A percentile compares a stretch with the other conserved stretches of the same genome.
These are phyloP conservation scores for Oenanthe melanoleuca DNA, from an alignment of 2,113 vertebrate genomes.

Conservation along the genomic window DNA sequence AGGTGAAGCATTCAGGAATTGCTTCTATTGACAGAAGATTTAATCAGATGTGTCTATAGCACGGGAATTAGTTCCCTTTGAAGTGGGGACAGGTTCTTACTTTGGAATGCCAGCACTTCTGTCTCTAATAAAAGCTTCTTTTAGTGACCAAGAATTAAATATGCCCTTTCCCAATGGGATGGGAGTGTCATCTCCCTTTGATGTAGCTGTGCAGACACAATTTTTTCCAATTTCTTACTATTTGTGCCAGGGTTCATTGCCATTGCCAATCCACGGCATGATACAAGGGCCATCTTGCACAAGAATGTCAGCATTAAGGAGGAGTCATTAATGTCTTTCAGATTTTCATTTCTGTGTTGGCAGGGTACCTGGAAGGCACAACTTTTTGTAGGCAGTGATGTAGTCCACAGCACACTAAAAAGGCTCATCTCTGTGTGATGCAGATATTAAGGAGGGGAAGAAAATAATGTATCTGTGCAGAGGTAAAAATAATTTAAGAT, in stretches of 20 bases:
- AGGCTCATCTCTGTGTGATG: slow-evolving; percentile 48
- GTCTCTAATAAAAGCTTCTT: not conserved
- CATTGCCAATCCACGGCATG: not conserved
- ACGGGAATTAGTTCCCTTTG: not conserved
- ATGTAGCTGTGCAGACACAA: not conserved
- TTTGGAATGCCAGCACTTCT: not conserved
- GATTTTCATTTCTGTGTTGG: slow-evolving; percentile 41
- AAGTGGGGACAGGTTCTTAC: not conserved
- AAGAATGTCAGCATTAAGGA: slow-evolving; percentile 24
- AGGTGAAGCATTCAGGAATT: not conserved
- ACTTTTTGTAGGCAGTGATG: slow-evolving; percentile 12
- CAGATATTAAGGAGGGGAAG: slow-evolving; percentile 47
- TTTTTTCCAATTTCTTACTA: not conserved
- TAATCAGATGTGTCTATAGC: not conserved
- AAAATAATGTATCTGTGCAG: slow-evolving; percentile 36
- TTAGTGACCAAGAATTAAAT: not conserved
- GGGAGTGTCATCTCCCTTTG: not conserved
- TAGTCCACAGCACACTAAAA: slow-evolving; percentile 23
- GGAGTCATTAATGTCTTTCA: slow-evolving; percentile 41
- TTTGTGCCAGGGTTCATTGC: not conserved
- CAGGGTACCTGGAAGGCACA: slow-evolving; percentile 9
- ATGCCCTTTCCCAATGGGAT: not conserved
- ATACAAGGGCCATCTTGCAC: slow-evolving; percentile 1
- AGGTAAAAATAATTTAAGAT: slow-evolving; percentile 50
- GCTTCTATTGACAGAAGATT: not conserved